phyloP scores from a whole-genome alignment of 1,140 invertebrate species.

The Achroia grisella region DNA sequence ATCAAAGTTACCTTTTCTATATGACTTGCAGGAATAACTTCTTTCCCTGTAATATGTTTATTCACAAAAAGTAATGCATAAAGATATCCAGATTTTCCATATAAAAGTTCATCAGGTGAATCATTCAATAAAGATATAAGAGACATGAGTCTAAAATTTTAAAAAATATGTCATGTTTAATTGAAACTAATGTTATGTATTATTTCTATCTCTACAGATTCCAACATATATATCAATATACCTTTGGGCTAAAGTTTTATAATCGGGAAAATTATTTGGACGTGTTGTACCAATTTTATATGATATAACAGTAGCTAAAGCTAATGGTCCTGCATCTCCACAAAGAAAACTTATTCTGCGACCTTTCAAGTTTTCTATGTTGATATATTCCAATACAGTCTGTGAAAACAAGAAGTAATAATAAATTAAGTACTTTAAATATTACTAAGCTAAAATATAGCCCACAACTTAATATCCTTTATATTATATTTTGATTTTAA shows the following conservation, averaged over 20 bases:
- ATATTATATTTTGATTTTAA: too few relatives aligned
- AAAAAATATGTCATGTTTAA: too few relatives aligned
- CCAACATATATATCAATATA: constrained; percentile 36
- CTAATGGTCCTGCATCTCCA: constrained; percentile 85
- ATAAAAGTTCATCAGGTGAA: constrained; percentile 88
- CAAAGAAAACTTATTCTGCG: constrained; percentile 80
- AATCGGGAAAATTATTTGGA: constrained; percentile 46
- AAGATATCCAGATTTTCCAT: constrained; percentile 90
- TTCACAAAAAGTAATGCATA: constrained; percentile 84
- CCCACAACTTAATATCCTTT: too few relatives aligned
- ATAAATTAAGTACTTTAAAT: not conserved
- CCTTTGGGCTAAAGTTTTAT: constrained; percentile 68
- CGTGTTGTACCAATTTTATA: constrained; percentile 64
- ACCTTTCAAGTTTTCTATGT: constrained; percentile 44
- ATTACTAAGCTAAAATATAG: too few relatives aligned
- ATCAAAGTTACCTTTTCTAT: constrained; percentile 69
- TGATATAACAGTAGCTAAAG: constrained; percentile 80
- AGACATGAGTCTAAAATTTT: constrained; percentile 71
- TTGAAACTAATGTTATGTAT: too few relatives aligned
- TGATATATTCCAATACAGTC: constrained; percentile 39
- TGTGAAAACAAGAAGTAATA: constrained; percentile 23
- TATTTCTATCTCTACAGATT: too few relatives aligned
- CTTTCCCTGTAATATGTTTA: constrained; percentile 68
- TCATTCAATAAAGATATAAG: constrained; percentile 72
- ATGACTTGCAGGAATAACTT: constrained; percentile 39